Evolutionary conservation across 2,113 vertebrate genomes (phyloP), one percentile per base, ranked within the genome.

Genomic region (Monopterus albus): DNA sequence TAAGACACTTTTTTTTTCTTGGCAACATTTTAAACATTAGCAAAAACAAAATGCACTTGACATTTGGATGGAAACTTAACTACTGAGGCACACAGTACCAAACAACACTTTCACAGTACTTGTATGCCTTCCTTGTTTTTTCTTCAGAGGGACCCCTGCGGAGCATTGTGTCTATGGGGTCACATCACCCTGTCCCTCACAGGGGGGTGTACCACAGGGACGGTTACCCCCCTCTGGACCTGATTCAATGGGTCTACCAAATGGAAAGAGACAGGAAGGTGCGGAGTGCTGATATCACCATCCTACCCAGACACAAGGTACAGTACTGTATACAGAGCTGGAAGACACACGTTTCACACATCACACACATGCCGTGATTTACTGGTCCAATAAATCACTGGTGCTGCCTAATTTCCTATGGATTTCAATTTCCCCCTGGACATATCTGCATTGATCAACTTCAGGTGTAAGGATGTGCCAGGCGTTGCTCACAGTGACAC

Each of bases 341-440:
- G 51, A 84, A 62, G 65, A 72, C 62, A 42, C 71, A 79, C 52
- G 13, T 57, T 57, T 49, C 81, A 74, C 81, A 75, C 61, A 71
- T 61, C 57, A 58, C 70, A 58, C 70, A 71, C 79, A 68, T 75
- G 38, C 72, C 59, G 73, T 89, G 84, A 90, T 91, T 93, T 90
- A 89, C 84, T 87, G 77, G 86, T 90, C 84, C 90, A 91, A 91
- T 92, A 91, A 93, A 93, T 93, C 90, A 89, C 81, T 91, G 72
- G 72, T 31, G 23, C 71, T n/a, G 76, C 89, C 85, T 91, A 91
- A 92, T 92, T 93, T 92, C 86, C 85, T 90, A 92, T 91, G 89
- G 92, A 92, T 93, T 92, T 90, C 85, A 92, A 90, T 93, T 92
- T 91, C 90, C 90, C 88, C 75, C 75, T 86, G 87, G 87, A 90